Conservation (phyloP, 2,888 invertebrate genomes). For the Drosophila maculinotata region DNA sequence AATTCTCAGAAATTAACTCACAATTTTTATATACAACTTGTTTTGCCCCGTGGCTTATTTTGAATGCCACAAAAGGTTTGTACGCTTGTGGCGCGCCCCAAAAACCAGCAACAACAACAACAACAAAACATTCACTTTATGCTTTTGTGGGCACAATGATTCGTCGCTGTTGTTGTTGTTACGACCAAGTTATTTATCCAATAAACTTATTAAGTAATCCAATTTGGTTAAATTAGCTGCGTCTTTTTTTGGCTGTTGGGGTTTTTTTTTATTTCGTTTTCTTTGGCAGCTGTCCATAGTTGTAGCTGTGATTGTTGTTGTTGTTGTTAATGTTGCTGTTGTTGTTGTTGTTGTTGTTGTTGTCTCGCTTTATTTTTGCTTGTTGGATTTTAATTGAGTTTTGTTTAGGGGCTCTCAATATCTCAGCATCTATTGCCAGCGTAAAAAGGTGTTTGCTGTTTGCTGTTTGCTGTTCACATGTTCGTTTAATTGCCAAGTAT, state of each 20-base stretch:
- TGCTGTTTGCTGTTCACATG: slow-evolving; percentile 46
- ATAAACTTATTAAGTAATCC: slow-evolving; percentile 84
- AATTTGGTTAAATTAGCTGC: slow-evolving; percentile 83
- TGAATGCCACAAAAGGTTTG: slow-evolving; percentile 76
- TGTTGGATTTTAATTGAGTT: slow-evolving; percentile 70
- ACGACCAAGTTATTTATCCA: slow-evolving; percentile 70
- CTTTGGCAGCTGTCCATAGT: slow-evolving; percentile 33
- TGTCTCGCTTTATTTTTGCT: slow-evolving; percentile 29
- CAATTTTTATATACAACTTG: slow-evolving; percentile 75
- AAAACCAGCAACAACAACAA: slow-evolving; percentile 42
- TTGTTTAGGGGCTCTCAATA: slow-evolving; percentile 43
- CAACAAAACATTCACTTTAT: slow-evolving; percentile 66
- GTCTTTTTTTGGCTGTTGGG: slow-evolving; percentile 52
- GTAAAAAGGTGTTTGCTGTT: slow-evolving; percentile 31
- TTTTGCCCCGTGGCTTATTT: slow-evolving; percentile 67
- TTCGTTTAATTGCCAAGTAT: slow-evolving; percentile 58
- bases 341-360: slow-evolving; percentile 29
- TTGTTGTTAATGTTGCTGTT: no score
- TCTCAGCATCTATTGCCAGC: slow-evolving; percentile 25
- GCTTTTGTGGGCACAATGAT: slow-evolving; percentile 46
- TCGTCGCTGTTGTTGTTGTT: slow-evolving; percentile 28
- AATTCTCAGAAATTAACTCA: slow-evolving; percentile 83
- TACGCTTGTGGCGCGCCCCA: slow-evolving; percentile 71
- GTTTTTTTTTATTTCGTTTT: slow-evolving; percentile 14
- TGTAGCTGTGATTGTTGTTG: slow-evolving; percentile 23